Evolutionary conservation across 2,113 vertebrate species (phyloP).

Genomic region (Gasterosteus aculeatus): DNA sequence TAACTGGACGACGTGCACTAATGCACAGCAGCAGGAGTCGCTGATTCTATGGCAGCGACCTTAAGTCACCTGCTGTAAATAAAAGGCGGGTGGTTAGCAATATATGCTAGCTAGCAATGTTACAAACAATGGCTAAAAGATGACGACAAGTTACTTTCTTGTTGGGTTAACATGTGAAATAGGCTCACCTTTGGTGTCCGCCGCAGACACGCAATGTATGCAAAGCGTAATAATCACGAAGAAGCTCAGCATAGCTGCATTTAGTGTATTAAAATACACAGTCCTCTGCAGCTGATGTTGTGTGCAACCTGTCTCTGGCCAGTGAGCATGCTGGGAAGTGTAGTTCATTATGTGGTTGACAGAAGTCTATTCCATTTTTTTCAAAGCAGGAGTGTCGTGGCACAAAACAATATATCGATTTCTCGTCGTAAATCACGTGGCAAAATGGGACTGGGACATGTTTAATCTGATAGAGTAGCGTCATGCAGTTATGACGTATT

Average conservation of each 20-base stretch:
- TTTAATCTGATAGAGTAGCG: not conserved
- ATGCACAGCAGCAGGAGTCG: not conserved
- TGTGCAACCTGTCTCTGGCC: constrained; percentile 56
- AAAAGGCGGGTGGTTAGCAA: constrained; percentile 18
- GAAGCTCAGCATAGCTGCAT: constrained; percentile 31
- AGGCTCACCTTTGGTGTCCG: constrained; percentile 53
- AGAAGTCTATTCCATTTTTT: too few relatives aligned
- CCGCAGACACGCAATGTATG: not conserved
- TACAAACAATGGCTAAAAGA: not conserved
- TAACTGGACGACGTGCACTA: not conserved
- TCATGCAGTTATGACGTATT: not conserved
- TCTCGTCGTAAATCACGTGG: not conserved
- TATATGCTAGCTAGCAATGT: constrained; percentile 29
- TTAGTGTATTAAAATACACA: not conserved
- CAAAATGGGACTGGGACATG: not conserved
- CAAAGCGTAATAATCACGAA: not conserved
- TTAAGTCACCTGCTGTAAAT: not conserved
- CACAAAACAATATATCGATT: not conserved
- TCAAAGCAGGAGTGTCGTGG: not conserved
- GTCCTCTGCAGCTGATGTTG: not conserved
- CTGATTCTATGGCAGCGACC: not conserved
- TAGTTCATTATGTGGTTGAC: constrained; percentile 24
- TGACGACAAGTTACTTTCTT: not conserved
- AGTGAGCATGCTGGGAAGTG: constrained; percentile 65
- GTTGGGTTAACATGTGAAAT: not conserved